Evolutionary conservation across 2,888 invertebrate genomes (phyloP), one percentile per base, ranked within the genome.

Genomic region (Ormyrus rosae): DNA sequence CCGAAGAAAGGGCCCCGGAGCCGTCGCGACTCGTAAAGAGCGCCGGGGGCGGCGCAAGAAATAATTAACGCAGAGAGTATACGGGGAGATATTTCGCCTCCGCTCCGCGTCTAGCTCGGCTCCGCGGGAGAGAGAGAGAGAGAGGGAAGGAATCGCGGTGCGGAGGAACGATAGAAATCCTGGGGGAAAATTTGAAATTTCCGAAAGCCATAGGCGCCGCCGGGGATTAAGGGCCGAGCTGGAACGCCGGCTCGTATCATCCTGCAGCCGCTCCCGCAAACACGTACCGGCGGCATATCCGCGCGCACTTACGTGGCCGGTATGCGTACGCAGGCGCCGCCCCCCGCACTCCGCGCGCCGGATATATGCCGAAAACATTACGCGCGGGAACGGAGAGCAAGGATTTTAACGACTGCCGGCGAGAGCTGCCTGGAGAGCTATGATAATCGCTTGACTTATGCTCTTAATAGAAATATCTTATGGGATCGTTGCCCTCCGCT

Each of bases 121-220:
- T 3, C 34, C 34, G 34, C 34, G 34, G 34, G 34, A 2, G 34
- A 34, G 3, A 19, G 19, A 19, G 19, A 19, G 34, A 4, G 34
- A n/a, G n/a, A n/a, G n/a, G n/a, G n/a, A n/a, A n/a, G 34, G 34
- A 34, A 34, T 34, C 34, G 34, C 34, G 34, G 34, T 3, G 10
- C 34, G 10, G 13, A 55, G n/a, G 9, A 13, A 13, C 63, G 51
- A 70, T 55, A 13, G 55, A 55, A 56, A 55, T 64, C 73, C 73
- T 55, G 55, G 46, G 53, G 73, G 73, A 73, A 64, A 73, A 73
- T 63, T 53, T 73, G 73, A 73, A 73, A 73, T 64, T 63, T 73
- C 50, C 51, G 46, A 64, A 73, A 64, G 64, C 64, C 64, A 48
- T n/a, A 73, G 45, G 34, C 5, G 63, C 53, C 58, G 61, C 19